Evolutionary conservation across 2,113 vertebrate genomes (phyloP), one percentile per base, ranked within the genome.

Genomic region (Alosa alosa): DNA sequence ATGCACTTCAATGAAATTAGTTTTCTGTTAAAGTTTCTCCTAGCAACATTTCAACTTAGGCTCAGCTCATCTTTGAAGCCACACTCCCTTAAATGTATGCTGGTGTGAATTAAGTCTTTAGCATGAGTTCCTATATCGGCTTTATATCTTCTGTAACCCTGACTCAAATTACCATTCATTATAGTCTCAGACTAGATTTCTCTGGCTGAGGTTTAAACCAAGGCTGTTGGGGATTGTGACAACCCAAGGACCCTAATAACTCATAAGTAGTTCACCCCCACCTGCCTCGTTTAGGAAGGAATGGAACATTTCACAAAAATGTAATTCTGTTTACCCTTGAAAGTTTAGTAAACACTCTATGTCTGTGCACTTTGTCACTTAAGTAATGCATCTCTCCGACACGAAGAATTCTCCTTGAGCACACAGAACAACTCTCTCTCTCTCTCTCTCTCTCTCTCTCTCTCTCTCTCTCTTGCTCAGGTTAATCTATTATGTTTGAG

Each of bases 351-450:
- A 88, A 86, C 31, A 49, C 55, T 57, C 49, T 36, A 72, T 47
- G 72, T 57, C 89, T 91, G 91, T 92, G 88, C 91, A 88, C 92
- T 87, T 60, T 86, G 86, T 88, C 90, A 86, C 84, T 8, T 72
- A 17, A 82, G 75, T 57, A 83, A 68, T 50, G 31, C 49, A 49
- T 86, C 8, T 81, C 15, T 83, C 86, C 88, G 89, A 92, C 84
- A 90, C 85, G 46, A 87, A 87, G 81, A 82, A 81, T 83, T 50
- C 50, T 72, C 36, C 78, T 88, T 90, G 90, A 91, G 86, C 90
- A 87, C 90, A 89, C 91, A 89, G 88, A 87, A 84, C 87, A 88
- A 82, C 10, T 36, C 3, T 75, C 8, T 31, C 8, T 31, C n/a
- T 78, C 36, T 78, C 72, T 17, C 36, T 36, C 72, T 36, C 25